These are phyloP conservation scores for Sinocyclocheilus maitianheensis DNA, from an alignment of 2,113 vertebrate genomes.

Conservation along the genomic window DNA sequence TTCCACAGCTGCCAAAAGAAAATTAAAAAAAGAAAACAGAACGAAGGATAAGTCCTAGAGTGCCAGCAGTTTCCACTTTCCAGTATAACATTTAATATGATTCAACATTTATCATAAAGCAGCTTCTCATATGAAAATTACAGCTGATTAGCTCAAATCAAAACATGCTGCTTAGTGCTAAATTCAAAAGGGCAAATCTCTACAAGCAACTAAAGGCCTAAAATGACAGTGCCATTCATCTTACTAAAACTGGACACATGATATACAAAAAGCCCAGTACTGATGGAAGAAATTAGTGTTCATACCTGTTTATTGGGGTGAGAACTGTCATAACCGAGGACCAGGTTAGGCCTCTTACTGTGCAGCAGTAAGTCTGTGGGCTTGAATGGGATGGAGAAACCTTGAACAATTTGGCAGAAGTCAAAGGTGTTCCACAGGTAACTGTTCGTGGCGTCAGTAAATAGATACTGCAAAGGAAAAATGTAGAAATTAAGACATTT, in stretches of 20 bases:
- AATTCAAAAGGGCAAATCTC: constrained; percentile 22
- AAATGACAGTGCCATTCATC: neutral
- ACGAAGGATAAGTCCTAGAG: neutral
- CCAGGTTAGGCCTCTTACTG: constrained; percentile 79
- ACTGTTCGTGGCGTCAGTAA: constrained; percentile 85
- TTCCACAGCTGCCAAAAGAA: constrained; percentile 88
- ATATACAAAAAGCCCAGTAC: neutral
- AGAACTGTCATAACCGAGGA: constrained; percentile 89
- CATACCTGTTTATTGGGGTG: constrained; percentile 94
- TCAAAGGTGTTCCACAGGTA: constrained; percentile 94
- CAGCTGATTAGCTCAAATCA: neutral
- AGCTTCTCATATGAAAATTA: constrained; percentile 7
- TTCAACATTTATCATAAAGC: constrained; percentile 27
- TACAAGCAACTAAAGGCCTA: constrained; percentile 8
- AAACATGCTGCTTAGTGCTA: constrained; percentile 5
- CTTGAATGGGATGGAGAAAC: constrained; percentile 88
- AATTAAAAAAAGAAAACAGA: constrained; percentile 17
- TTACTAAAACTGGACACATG: neutral
- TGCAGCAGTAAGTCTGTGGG: constrained; percentile 92
- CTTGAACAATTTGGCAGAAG: constrained; percentile 87
- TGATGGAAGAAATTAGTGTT: neutral
- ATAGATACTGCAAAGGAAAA: constrained; percentile 84
- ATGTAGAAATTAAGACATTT: neutral
- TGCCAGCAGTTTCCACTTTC: neutral
- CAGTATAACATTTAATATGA: neutral